Base-by-base conservation (phyloP, 2,113 vertebrate species). In the Picathartes gymnocephalus region DNA sequence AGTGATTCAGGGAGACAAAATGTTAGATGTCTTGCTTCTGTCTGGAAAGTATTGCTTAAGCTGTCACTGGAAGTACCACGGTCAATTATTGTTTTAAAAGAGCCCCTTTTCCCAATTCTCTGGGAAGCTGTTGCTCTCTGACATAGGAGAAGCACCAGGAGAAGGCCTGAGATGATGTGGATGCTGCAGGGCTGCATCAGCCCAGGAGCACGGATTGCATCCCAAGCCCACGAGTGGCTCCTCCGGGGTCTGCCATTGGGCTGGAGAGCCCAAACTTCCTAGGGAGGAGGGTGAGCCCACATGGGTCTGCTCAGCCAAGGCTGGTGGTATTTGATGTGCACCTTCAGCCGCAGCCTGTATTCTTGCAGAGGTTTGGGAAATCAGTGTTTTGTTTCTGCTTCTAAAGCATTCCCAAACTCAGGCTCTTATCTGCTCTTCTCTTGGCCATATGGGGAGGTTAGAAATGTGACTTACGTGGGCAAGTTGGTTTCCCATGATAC, bases 291-390 rank as follows among this genome's bases (percentile, higher is more conserved):
- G 12, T 23, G 65, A 85, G 35, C 51, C 54, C 11, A 0, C 14
- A 2, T 0, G 3, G 20, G 1, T 51, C 62, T 62, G 30, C 39
- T 47, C 1, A 4, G 39, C 24, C 31, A 4, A 1, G 25, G 23
- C 42, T 71, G 35, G 13, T 31, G 51, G 17, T 58, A n/a, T 33
- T 47, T 60, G 62, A 65, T 27, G 20, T 9, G 21, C 47, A 5
- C 28, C 35, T 50, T 74, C 33, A 54, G 10, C 35, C 44, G 27
- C 69, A 50, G 47, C 56, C 30, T 17, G 6, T 7, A n/a, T 80
- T 83, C 25, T 65, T 5, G 1, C 11, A 40, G 45, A 23, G 22
- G 1, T 37, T 22, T 31, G 25, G 21, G 56, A 25, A 28, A 27
- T 53, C 14, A 3, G 20, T 74, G n/a, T 27, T 35, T 35, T 66